These are phyloP conservation scores for Hydrozoanthus tunicans DNA, from an alignment of 64 coral and sea anemone genomes.

Conservation along the genomic window DNA sequence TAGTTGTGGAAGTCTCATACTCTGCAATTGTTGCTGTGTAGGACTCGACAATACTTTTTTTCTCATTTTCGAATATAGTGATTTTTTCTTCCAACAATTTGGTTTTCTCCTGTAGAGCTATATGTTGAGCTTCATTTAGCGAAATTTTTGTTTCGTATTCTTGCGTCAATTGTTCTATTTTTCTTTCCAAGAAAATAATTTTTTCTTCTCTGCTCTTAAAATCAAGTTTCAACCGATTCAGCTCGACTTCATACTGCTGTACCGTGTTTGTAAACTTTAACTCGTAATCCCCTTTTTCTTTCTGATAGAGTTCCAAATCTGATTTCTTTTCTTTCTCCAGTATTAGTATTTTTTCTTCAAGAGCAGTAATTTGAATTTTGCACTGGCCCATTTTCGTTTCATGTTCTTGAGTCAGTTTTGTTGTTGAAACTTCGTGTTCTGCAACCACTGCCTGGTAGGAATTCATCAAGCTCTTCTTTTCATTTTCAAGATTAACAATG, in stretches of 20 bases:
- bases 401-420: not conserved
- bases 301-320: not conserved
- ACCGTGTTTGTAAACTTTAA: not conserved
- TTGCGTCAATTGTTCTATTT: not conserved
- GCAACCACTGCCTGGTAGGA: not conserved
- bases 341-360: not conserved
- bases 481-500: not conserved
- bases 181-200: not conserved
- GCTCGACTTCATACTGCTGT: no score
- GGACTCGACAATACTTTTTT: no score
- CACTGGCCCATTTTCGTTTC: not conserved
- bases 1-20: no score
- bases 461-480: not conserved
- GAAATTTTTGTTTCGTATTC: conserved; percentile 1
- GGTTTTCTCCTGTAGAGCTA: not conserved
- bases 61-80: no score
- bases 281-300: not conserved
- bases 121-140: not conserved
- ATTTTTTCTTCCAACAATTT: not conserved
- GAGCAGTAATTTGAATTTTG: not conserved
- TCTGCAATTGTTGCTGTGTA: no score
- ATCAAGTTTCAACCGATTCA: not conserved
- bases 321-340: not conserved
- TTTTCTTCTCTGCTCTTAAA: not conserved
- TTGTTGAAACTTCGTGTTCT: not conserved